Base-by-base conservation (phyloP, 2,888 invertebrate species). In the Phengaris arion region DNA sequence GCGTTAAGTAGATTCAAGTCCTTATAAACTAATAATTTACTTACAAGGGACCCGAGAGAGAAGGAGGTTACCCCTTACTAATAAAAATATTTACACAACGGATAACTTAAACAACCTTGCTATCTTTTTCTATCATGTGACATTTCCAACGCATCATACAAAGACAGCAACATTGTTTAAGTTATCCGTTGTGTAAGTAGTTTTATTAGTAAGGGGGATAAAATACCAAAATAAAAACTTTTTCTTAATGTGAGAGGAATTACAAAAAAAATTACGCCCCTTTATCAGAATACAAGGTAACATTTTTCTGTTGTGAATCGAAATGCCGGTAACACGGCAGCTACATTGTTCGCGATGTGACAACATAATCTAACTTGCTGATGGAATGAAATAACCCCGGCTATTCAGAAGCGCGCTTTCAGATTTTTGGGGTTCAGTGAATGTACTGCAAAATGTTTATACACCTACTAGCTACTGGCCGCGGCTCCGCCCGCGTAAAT, bases 331-430 rank as follows among this genome's bases (percentile, higher is more conserved):
- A 70, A 15, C 15, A 22, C 54, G 35, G 52, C 48, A 9, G 52
- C 52, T 35, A 22, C 72, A 77, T 74, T 77, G 76, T 76, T 77
- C 69, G 76, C 75, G 75, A 75, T 77, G 76, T 80, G 76, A 76
- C 75, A 76, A 78, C 75, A 78, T 80, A 77, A 80, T 79, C 77
- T 77, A 78, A 76, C 76, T 75, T 75, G 77, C 76, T 59, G 57
- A 76, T 73, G 73, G 74, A 77, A 78, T 78, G 77, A 77, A 75
- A 76, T 74, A 76, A 75, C 74, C 54, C 75, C 35, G 51, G 70
- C 72, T 72, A 51, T 76, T 75, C 69, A 45, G 52, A 8, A 15
- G 54, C 72, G 54, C 52, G 45, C 35, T 45, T 12, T 52, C 72
- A 52, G 13, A 12, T 72, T 54, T 54, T 72, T 13, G 35, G 54